Evolutionary conservation across 2,113 vertebrate genomes (phyloP), one percentile per base, ranked within the genome.

Genomic region (Cranoglanis bouderius): DNA sequence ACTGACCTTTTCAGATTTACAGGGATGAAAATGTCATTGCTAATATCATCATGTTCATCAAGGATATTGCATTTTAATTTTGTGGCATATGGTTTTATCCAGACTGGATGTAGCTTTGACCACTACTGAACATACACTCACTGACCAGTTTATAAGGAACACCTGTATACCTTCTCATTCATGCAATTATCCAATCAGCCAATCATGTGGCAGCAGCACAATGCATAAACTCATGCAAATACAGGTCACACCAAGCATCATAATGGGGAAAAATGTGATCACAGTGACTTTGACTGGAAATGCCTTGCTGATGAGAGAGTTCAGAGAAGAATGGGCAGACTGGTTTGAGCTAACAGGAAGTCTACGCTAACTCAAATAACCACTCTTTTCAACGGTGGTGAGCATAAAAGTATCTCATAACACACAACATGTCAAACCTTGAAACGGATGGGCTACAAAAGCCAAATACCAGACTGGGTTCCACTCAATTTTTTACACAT

Each of bases 21-120:
- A 35, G 46, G 32, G 65, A 53, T 51, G 21, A 80, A 78, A 87
- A 90, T 88, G 90, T 59, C 67, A 77, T 72, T 74, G 61, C 61
- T 82, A 78, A 72, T 87, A 87, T 63, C 13, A 32, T 63, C 38
- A 24, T 88, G 88, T 78, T 88, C 59, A 65, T 85, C 72, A 70
- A 72, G 49, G 18, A 75, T 80, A 80, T 32, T 55, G 65, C 32
- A 78, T 72, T 74, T 84, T 80, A 78, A 88, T 88, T 85, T 40
- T 13, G 57, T 65, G 67, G 26, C 46, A 32, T 83, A 46, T 13
- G 53, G 5, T 26, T 55, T 55, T 35, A 35, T 70, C n/a, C 35
- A 63, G 72, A 57, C 13, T 32, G 18, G 10, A 46, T 74, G 65
- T 32, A 53, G 63, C n/a, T 70, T 70, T 88, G 65, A 74, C 59